A percentile compares a stretch with the other conserved stretches of the same genome.
Evolutionary conservation across 2,888 invertebrate species (phyloP).

Genomic region (Malthinus flaveolus): DNA sequence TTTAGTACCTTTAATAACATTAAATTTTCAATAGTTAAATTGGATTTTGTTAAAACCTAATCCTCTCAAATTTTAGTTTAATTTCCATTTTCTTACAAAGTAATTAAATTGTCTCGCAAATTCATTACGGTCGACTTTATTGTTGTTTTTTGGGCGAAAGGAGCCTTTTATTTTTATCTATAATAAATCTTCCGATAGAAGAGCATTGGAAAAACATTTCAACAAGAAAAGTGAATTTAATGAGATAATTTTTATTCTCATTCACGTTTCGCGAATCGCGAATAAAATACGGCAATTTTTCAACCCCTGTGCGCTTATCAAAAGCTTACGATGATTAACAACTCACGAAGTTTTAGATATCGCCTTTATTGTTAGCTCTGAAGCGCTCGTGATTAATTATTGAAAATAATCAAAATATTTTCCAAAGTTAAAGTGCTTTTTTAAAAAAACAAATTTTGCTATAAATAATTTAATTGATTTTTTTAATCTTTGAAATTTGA

Average conservation of each 20-base stretch:
- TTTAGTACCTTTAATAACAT: constrained; percentile 31
- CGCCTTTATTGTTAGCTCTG: no score
- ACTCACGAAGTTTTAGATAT: no score
- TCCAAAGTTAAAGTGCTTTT: not conserved
- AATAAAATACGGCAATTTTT: not conserved
- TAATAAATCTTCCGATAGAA: no score
- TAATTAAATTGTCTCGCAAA: not conserved
- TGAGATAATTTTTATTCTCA: constrained; percentile 1
- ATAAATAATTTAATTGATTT: not conserved
- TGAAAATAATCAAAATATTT: no score
- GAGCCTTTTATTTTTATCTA: no score
- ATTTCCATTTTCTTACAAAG: constrained; percentile 12
- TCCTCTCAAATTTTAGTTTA: constrained; percentile 30
- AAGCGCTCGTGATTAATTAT: no score
- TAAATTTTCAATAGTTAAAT: constrained; percentile 23
- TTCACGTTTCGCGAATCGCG: constrained; percentile 2
- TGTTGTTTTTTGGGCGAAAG: no score
- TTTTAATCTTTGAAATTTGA: constrained; percentile 1
- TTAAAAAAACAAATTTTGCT: not conserved
- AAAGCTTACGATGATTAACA: no score
- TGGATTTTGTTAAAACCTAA: constrained; percentile 32
- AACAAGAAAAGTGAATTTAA: constrained; percentile 6
- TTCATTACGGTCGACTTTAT: no score
- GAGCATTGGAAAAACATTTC: not conserved
- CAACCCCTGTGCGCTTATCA: no score